These are phyloP conservation scores for Dendrocincla fuliginosa DNA, from an alignment of 2,797 vertebrate species.

Conservation along the genomic window DNA sequence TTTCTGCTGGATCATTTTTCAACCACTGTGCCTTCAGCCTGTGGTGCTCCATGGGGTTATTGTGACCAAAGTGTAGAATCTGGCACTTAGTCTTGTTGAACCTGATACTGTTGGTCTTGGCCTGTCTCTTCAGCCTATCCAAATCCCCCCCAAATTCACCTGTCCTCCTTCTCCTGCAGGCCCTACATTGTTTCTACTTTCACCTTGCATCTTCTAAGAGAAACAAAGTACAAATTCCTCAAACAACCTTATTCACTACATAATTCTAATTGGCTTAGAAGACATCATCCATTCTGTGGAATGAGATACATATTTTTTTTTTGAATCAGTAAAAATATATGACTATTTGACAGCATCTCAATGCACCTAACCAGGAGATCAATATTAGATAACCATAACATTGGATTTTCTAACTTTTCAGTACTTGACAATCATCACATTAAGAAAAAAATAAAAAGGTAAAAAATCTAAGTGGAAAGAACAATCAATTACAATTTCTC, in stretches of 20 bases:
- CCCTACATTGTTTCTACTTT: accelerated
- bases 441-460: neutral
- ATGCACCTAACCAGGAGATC: neutral
- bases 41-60: neutral
- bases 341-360: neutral
- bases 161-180: neutral
- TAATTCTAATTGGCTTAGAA: neutral
- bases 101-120: neutral
- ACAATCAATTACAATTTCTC: neutral
- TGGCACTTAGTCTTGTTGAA: neutral
- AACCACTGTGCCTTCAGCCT: neutral
- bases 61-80: neutral
- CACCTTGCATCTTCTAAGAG: neutral
- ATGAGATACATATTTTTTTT: neutral
- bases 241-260: neutral
- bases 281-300: neutral
- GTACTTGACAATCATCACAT: neutral
- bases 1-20: neutral
- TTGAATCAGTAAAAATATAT: neutral
- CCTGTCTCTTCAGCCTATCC: neutral
- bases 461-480: neutral
- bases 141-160: neutral
- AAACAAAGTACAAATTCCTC: neutral
- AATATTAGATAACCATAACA: neutral
- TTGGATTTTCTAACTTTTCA: neutral